Percentiles rank a stretch among this genome's conserved stretches.
Evolutionary conservation across 2,888 invertebrate species (phyloP).

Genomic region (Theretra japonica): DNA sequence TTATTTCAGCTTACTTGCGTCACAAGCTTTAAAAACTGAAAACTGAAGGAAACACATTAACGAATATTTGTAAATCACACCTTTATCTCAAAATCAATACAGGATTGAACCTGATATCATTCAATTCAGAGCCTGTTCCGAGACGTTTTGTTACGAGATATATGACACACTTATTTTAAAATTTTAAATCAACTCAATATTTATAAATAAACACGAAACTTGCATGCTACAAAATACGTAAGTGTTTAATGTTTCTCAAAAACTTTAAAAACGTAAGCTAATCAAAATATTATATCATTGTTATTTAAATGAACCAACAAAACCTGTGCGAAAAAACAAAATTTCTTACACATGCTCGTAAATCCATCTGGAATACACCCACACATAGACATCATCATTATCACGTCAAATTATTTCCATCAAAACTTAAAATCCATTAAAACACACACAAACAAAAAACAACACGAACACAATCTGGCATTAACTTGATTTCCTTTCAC

Average conservation of each 20-base stretch:
- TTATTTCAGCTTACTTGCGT: too few species aligned
- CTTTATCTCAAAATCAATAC: too few species aligned
- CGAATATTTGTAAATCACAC: too few species aligned
- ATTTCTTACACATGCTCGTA: constrained; percentile 46
- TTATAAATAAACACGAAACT: background rate
- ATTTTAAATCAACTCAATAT: too few species aligned
- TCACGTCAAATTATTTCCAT: background rate
- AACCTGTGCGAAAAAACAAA: background rate
- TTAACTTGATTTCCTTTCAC: background rate
- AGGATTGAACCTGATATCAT: too few species aligned
- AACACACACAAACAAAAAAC: background rate
- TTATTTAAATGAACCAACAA: background rate
- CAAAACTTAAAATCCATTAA: constrained; percentile 30
- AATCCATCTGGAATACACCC: constrained; percentile 50
- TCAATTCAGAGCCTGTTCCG: too few species aligned
- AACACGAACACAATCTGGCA: background rate
- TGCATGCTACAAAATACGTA: too few species aligned
- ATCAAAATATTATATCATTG: background rate
- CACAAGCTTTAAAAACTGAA: too few species aligned
- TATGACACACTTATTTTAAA: too few species aligned
- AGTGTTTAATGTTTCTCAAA: background rate
- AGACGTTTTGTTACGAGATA: too few species aligned
- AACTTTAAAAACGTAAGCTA: background rate
- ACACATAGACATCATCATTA: constrained; percentile 46
- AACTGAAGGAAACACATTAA: too few species aligned